These are phyloP conservation scores for Diabrotica virgifera DNA, from an alignment of 1,140 invertebrate genomes.

Conservation along the genomic window DNA sequence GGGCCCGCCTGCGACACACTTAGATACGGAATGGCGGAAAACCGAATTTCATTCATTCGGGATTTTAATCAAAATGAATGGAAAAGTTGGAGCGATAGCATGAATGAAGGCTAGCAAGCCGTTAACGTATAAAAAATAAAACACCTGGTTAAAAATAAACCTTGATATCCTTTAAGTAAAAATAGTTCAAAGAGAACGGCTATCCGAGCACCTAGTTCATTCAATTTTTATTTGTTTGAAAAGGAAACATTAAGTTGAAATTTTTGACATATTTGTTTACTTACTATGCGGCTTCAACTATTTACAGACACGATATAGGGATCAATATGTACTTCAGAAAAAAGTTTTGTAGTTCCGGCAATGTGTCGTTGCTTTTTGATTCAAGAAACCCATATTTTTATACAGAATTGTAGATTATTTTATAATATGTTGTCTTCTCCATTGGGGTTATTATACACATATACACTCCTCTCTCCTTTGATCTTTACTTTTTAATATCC, in stretches of 20 bases:
- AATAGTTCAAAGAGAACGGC: background rate
- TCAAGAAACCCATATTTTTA: too few relatives aligned
- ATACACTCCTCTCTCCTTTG: too few relatives aligned
- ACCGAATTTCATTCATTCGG: background rate
- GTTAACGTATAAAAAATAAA: background rate
- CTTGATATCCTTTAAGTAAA: background rate
- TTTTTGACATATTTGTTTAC: background rate
- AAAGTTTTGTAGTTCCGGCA: too few relatives aligned
- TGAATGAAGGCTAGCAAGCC: background rate
- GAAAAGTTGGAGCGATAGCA: background rate
- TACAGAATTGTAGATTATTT: too few relatives aligned
- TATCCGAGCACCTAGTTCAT: background rate
- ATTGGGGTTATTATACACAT: too few relatives aligned
- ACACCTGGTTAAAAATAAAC: background rate
- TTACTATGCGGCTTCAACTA: background rate
- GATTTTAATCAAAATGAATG: background rate
- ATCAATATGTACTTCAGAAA: too few relatives aligned
- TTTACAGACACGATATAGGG: too few relatives aligned
- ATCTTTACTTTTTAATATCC: too few relatives aligned
- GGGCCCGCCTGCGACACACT: background rate
- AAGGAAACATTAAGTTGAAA: background rate
- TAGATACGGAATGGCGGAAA: background rate
- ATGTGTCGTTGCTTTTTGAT: too few relatives aligned
- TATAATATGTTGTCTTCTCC: too few relatives aligned
- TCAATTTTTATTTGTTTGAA: background rate